phyloP scores from a whole-genome alignment of 1,140 invertebrate genomes.

The Lysiphlebus fabarum region DNA sequence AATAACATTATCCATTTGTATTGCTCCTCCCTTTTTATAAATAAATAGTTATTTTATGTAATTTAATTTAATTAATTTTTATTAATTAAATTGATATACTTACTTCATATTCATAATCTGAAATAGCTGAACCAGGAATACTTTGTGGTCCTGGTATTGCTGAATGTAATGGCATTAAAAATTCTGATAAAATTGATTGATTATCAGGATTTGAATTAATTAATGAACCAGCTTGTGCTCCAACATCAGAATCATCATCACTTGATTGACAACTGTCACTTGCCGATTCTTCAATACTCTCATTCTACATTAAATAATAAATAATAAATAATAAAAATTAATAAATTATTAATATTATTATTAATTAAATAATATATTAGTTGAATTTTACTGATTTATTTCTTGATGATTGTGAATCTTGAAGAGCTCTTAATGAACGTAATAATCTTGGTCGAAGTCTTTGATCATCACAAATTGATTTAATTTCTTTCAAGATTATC shows the following conservation, averaged over 20 bases:
- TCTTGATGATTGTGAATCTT: constrained; percentile 32
- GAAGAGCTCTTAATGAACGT: constrained; percentile 58
- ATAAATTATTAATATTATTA: not conserved
- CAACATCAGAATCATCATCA: constrained; percentile 46
- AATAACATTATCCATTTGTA: constrained; percentile 24
- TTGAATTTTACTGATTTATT: constrained; percentile 40
- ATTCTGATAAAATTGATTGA: constrained; percentile 31
- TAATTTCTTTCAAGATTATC: constrained; percentile 65
- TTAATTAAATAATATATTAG: constrained; percentile 16
- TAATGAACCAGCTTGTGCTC: constrained; percentile 29
- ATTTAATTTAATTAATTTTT: too few species aligned
- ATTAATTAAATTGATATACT: constrained; percentile 14
- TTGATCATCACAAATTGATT: constrained; percentile 65
- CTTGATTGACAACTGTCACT: constrained; percentile 47
- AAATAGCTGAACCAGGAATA: constrained; percentile 29
- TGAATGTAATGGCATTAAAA: too few species aligned
- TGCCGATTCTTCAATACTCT: constrained; percentile 39
- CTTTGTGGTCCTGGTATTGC: constrained; percentile 28
- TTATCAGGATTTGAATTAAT: constrained; percentile 29
- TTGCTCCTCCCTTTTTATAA: constrained; percentile 29
- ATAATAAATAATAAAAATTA: not conserved
- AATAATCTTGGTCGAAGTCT: constrained; percentile 59
- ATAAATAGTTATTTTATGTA: too few species aligned
- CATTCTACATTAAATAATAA: constrained; percentile 32
- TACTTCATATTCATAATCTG: constrained; percentile 36